Percentiles rank a stretch among this genome's conserved stretches.
Conservation (phyloP, 2,797 vertebrate genomes). For the Corythornis leucogaster region DNA sequence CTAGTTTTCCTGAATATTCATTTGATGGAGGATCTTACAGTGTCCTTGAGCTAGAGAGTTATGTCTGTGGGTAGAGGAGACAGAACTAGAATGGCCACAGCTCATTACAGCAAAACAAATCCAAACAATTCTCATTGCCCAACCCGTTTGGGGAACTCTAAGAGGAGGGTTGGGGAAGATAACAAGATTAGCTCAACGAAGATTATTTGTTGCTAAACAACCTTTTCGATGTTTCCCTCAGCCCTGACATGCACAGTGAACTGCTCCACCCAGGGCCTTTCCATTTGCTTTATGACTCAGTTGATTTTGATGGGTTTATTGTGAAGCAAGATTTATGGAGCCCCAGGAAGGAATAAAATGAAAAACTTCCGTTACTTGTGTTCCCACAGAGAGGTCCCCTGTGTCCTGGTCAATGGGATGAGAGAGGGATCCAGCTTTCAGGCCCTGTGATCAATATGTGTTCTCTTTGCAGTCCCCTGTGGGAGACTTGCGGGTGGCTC, state of each 20-base stretch:
- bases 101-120: constrained; percentile 40
- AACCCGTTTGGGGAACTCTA: constrained; percentile 24
- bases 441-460: accelerated
- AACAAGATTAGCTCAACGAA: constrained; percentile 36
- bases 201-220: constrained; percentile 58
- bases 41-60: background rate
- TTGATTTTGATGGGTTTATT: constrained; percentile 62
- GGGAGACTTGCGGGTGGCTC: accelerated
- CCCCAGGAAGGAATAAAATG: constrained; percentile 43
- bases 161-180: constrained; percentile 44
- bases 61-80: background rate
- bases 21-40: background rate
- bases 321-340: constrained; percentile 50
- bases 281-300: constrained; percentile 55
- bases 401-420: background rate
- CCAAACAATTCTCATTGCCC: constrained; percentile 42
- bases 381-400: background rate
- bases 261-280: constrained; percentile 36
- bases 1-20: background rate
- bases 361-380: constrained; percentile 27
- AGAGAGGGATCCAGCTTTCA: background rate
- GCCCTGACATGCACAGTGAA: background rate
- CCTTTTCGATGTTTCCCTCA: background rate
- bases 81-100: background rate
- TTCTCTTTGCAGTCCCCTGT: accelerated